Evolutionary conservation across 2,113 vertebrate genomes (phyloP).

Genomic region (Anguilla rostrata): DNA sequence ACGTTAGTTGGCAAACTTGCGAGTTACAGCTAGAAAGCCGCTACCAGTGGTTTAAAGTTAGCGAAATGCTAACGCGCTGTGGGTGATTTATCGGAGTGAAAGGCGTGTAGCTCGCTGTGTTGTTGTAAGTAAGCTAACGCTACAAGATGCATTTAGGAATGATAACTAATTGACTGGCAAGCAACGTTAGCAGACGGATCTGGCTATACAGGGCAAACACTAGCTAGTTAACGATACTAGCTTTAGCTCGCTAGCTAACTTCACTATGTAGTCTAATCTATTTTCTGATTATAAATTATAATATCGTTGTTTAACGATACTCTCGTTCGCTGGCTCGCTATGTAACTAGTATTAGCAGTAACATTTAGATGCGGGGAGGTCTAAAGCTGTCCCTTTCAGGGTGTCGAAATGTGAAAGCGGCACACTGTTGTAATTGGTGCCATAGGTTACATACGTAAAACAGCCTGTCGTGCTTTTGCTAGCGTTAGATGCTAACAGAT

Average conservation of each 20-base stretch:
- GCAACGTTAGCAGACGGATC: neutral
- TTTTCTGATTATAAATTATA: too few species aligned
- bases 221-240: neutral
- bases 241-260: neutral
- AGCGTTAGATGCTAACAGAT: too few species aligned
- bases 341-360: neutral
- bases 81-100: neutral
- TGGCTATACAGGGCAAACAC: neutral
- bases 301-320: neutral
- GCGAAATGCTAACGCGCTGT: neutral
- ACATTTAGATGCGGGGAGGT: neutral
- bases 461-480: neutral
- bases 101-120: neutral
- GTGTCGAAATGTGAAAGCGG: neutral
- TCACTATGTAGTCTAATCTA: neutral
- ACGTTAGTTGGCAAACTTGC: neutral
- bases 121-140: neutral
- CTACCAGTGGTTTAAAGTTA: neutral
- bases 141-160: neutral
- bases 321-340: neutral
- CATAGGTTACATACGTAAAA: neutral
- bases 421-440: neutral
- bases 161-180: neutral
- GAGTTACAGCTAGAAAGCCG: neutral
- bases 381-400: neutral